A percentile compares a stretch with the other conserved stretches of the same genome.
Conservation (phyloP, 35 echinoderm and acorn worm genomes). For the Stichopus chloronotus region DNA sequence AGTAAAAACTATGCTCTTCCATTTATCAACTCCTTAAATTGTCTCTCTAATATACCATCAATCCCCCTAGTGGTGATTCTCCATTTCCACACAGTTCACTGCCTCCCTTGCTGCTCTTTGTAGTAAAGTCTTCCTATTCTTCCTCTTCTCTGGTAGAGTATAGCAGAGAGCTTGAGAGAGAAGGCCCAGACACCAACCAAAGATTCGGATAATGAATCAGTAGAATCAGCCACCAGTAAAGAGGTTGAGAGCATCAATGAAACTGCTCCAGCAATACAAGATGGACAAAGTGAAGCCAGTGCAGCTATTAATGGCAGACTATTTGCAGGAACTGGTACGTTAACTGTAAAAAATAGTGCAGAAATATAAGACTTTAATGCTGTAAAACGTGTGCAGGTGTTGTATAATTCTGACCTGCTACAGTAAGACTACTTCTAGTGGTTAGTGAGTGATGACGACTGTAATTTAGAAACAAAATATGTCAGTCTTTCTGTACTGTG, state of each 20-base stretch:
- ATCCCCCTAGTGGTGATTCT: no score
- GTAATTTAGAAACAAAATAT: no score
- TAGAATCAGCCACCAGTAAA: slow-evolving; percentile 71
- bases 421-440: no score
- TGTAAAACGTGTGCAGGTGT: not conserved
- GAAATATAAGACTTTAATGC: not conserved
- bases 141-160: slow-evolving; percentile 67
- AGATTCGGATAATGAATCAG: slow-evolving; percentile 72
- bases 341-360: not conserved
- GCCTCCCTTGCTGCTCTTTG: no score
- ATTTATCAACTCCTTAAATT: no score
- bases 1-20: no score
- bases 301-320: slow-evolving; percentile 38
- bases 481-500: no score
- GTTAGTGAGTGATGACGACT: no score
- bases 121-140: not conserved
- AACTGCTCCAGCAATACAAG: slow-evolving; percentile 59
- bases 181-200: slow-evolving; percentile 45
- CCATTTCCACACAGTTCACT: no score
- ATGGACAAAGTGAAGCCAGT: slow-evolving; percentile 52
- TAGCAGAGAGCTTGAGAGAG: slow-evolving; percentile 89
- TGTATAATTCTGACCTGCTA: not conserved
- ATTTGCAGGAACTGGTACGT: slow-evolving; percentile 48
- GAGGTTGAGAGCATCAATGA: slow-evolving; percentile 84
- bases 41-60: no score